Evolutionary conservation across 2,888 invertebrate genomes (phyloP), one percentile per base, ranked within the genome.

Genomic region (Rotaria socialis): DNA sequence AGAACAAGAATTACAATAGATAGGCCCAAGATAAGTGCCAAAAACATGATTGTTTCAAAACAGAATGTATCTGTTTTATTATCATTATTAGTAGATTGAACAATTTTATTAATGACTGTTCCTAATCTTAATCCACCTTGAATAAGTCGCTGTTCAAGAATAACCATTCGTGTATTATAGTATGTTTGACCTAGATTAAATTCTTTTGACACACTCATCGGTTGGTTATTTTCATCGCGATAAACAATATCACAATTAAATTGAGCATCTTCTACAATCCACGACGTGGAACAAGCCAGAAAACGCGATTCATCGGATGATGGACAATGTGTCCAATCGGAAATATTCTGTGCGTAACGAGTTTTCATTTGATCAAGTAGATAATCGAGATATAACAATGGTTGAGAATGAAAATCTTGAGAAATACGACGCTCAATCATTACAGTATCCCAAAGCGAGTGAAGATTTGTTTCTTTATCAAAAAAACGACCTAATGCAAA

Each of bases 41-140:
- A 5, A 41, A 67, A 19, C 35, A 19, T 19, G 3, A 35, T 35
- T 19, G 67, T 3, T 67, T 19, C 35, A 19, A 35, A 67, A 41
- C 67, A 19, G 4, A 19, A 19, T 7, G 35, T 35, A 2, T 67
- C 35, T 35, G 67, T 35, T 67, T 35, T 67, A 6, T 67, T 35
- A 41, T 35, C 14, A 27, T 35, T 4, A 27, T 8, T 19, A 2
- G 35, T 19, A 5, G 67, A 35, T 67, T 67, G 35, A 6, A 35
- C 35, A 6, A 67, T 67, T 67, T 67, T 67, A 35, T 67, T 67
- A 19, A 67, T 67, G 5, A 67, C 67, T 5, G 67, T 27, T 67
- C n/a, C 80, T n/a, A 80, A 47, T 80, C 80, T 80, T 19, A 80
- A 24, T 11, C 80, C 80, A 47, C 80, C 80, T 80, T 80, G 80